These are phyloP conservation scores for Sminthurinus aureus DNA, from an alignment of 2,888 invertebrate genomes.

Conservation along the genomic window DNA sequence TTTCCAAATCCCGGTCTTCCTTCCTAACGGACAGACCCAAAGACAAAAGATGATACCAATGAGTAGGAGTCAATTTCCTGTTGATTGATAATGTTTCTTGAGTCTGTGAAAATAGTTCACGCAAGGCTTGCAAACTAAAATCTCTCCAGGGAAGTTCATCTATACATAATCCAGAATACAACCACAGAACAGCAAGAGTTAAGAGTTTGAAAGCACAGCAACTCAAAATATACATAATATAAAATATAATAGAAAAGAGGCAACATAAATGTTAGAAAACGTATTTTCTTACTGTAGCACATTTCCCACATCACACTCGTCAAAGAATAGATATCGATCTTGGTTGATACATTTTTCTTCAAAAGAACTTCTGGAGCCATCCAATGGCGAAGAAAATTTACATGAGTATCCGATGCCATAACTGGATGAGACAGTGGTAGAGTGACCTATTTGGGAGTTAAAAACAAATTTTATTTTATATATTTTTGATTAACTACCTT, in stretches of 20 bases:
- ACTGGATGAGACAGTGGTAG: slow-evolving; percentile 41
- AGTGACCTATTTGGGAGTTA: background rate
- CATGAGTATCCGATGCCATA: slow-evolving; percentile 49
- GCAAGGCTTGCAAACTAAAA: slow-evolving; percentile 45
- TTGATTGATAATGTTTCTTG: slow-evolving; percentile 47
- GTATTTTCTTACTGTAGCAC: slow-evolving; percentile 38
- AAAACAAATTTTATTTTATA: background rate
- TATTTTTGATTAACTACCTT: background rate
- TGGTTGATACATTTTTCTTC: slow-evolving; percentile 61
- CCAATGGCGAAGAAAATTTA: slow-evolving; percentile 62
- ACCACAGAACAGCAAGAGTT: no score
- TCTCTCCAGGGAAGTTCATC: slow-evolving; percentile 56
- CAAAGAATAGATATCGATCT: slow-evolving; percentile 64
- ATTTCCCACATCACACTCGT: slow-evolving; percentile 64
- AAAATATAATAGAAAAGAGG: no score
- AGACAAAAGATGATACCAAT: slow-evolving; percentile 51
- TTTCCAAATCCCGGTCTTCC: slow-evolving; percentile 53
- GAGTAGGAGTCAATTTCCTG: slow-evolving; percentile 44
- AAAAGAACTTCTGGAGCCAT: slow-evolving; percentile 64
- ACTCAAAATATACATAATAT: no score
- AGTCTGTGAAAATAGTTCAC: slow-evolving; percentile 43
- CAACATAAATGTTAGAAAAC: no score
- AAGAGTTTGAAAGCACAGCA: no score
- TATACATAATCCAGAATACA: background rate
- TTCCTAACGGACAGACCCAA: slow-evolving; percentile 51